Conservation (phyloP, 2,888 invertebrate species). For the Drosophila prolongata region DNA sequence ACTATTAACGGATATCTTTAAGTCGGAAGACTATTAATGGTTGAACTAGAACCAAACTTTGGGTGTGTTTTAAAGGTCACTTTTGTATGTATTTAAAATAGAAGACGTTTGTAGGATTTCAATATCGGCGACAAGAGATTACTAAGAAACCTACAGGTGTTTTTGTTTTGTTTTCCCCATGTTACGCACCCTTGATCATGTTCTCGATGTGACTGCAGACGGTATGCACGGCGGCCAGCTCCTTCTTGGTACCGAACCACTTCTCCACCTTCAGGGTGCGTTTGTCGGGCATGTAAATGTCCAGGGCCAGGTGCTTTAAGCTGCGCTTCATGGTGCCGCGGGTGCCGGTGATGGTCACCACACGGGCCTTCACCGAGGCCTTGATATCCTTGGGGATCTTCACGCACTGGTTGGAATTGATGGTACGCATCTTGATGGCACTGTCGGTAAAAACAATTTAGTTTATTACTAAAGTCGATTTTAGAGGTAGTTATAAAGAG, state of each 20-base stretch:
- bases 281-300: constrained; percentile 94
- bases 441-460: constrained; percentile 10
- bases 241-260: constrained; percentile 99
- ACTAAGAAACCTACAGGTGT: too few relatives aligned
- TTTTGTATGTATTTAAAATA: too few relatives aligned
- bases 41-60: too few relatives aligned
- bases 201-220: constrained; percentile 99
- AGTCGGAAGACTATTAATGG: too few relatives aligned
- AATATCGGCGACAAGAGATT: too few relatives aligned
- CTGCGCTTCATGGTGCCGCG: constrained; percentile 94
- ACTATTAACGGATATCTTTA: too few relatives aligned
- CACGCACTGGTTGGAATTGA: constrained; percentile 93
- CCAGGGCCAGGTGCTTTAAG: constrained; percentile 98
- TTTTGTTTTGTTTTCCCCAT: not conserved
- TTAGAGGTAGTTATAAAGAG: not conserved
- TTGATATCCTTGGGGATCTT: constrained; percentile 97
- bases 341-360: constrained; percentile 97
- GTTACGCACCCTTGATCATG: constrained; percentile 94
- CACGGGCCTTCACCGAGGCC: constrained; percentile 94
- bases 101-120: too few relatives aligned
- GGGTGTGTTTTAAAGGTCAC: too few relatives aligned
- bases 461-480: not conserved
- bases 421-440: constrained; percentile 84
- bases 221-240: constrained; percentile 98
- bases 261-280: constrained; percentile 94